phyloP scores from a whole-genome alignment of 2,113 vertebrate species.

The Elephas maximus region DNA sequence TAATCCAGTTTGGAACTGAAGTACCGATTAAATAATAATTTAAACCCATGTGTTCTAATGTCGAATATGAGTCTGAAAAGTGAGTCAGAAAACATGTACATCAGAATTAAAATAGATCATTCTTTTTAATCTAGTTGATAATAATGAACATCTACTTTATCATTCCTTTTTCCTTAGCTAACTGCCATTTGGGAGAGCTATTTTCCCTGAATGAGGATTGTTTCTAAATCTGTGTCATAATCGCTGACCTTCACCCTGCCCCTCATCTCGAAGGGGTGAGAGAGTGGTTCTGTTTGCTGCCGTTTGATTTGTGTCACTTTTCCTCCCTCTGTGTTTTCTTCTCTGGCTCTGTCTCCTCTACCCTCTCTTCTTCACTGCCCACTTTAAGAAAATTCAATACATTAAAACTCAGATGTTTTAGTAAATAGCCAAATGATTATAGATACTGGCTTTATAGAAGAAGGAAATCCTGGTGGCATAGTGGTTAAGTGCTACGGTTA shows the following conservation, averaged over 20 bases:
- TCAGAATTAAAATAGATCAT: slow-evolving; percentile 27
- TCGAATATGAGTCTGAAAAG: slow-evolving; percentile 43
- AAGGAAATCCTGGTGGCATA: background rate
- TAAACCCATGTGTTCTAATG: background rate
- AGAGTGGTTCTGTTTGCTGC: background rate
- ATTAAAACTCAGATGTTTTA: slow-evolving; percentile 12
- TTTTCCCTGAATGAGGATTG: background rate
- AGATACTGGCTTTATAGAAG: background rate
- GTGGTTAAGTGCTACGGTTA: too few relatives aligned
- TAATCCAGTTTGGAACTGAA: slow-evolving; percentile 14
- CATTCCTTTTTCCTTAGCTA: background rate
- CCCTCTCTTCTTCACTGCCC: background rate
- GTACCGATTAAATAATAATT: slow-evolving; percentile 1
- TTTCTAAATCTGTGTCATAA: slow-evolving; percentile 42
- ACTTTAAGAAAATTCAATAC: slow-evolving; percentile 4
- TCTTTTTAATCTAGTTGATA: slow-evolving; percentile 43
- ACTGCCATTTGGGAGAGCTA: background rate
- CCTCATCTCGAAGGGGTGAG: background rate
- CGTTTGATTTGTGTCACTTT: background rate
- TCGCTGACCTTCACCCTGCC: background rate
- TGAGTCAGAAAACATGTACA: background rate
- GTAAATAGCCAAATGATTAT: background rate
- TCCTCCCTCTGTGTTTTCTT: background rate
- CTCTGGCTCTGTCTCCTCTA: background rate
- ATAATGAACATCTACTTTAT: slow-evolving; percentile 18